Evolutionary conservation across 2,888 invertebrate species (phyloP).

Genomic region (Phymatocera aterrima): DNA sequence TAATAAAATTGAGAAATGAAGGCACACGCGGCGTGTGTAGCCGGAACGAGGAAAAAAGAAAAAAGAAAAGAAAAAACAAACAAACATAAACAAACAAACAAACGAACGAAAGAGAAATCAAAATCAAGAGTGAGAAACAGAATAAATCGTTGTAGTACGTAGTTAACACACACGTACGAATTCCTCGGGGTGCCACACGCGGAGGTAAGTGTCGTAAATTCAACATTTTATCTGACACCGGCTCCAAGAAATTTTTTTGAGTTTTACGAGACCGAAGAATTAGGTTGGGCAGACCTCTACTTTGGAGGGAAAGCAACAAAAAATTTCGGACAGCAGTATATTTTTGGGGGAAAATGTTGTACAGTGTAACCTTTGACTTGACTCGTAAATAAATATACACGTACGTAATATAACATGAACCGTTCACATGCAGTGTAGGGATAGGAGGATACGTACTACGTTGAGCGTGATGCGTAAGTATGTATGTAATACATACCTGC

Average conservation of each 20-base stretch:
- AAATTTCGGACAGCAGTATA: not conserved
- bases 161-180: too few relatives aligned
- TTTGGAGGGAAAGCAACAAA: not conserved
- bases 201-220: constrained; percentile 21
- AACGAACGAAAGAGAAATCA: too few relatives aligned
- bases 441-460: not conserved
- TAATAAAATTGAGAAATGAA: not conserved
- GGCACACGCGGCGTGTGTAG: not conserved
- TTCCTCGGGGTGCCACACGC: not conserved
- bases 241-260: not conserved
- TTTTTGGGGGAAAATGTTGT: not conserved
- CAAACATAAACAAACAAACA: too few relatives aligned
- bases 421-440: not conserved
- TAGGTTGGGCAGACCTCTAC: not conserved
- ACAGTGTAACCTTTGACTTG: constrained; percentile 13
- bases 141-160: not conserved
- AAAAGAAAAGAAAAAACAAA: too few relatives aligned
- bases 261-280: constrained; percentile 27
- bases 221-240: constrained; percentile 13
- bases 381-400: not conserved
- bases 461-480: too few relatives aligned
- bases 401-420: not conserved
- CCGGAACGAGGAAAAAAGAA: not conserved
- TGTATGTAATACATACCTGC: too few relatives aligned
- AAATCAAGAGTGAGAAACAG: too few relatives aligned